A percentile compares a stretch with the other conserved stretches of the same genome.
phyloP scores from a whole-genome alignment of 2,113 vertebrate genomes.

The Noturus placidus region DNA sequence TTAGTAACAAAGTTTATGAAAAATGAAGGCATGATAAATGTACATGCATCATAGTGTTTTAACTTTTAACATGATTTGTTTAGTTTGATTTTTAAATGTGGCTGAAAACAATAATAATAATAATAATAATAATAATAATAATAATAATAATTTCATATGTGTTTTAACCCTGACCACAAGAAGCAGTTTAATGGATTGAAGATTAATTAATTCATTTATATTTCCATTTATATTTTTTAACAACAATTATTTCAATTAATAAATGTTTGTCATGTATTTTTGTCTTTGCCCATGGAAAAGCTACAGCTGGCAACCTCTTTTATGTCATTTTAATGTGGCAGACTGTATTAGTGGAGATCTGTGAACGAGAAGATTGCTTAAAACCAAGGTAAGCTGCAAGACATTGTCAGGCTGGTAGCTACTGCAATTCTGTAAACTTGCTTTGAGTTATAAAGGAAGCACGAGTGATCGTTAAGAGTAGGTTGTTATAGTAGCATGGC shows the following conservation, averaged over 20 bases:
- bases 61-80: too few relatives aligned
- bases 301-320: background rate
- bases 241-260: background rate
- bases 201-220: background rate
- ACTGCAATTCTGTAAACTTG: background rate
- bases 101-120: too few relatives aligned
- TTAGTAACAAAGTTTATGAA: background rate
- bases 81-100: background rate
- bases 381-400: background rate
- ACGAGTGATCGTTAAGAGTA: background rate
- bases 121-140: too few relatives aligned
- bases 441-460: background rate
- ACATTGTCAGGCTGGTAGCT: background rate
- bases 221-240: background rate
- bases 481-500: background rate
- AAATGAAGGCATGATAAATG: background rate
- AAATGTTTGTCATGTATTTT: background rate
- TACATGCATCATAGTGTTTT: too few relatives aligned
- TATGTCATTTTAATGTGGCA: background rate
- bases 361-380: background rate
- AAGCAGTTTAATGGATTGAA: background rate
- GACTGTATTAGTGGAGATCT: background rate
- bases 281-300: background rate
- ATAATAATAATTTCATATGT: too few relatives aligned
- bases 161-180: background rate